These are phyloP conservation scores for Diarsia brunnea DNA, from an alignment of 2,888 invertebrate genomes.

Conservation along the genomic window DNA sequence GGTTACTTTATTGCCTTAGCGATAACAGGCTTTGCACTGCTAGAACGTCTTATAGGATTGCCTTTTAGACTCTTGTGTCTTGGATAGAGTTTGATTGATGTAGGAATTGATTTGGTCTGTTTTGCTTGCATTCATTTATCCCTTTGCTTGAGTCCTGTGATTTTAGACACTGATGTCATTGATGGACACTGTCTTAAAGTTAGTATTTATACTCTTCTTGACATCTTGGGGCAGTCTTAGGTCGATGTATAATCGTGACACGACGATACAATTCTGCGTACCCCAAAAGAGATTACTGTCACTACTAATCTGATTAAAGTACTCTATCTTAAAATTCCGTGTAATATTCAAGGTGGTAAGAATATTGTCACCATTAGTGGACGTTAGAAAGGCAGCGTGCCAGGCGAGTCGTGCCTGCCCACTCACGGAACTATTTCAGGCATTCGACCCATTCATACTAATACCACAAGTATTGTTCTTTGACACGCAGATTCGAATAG, in stretches of 20 bases:
- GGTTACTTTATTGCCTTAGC: constrained; percentile 38
- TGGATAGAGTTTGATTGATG: constrained; percentile 17
- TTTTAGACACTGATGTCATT: neutral
- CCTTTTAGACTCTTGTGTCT: neutral
- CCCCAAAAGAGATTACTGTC: constrained; percentile 14
- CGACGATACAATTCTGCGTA: neutral
- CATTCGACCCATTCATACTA: constrained; percentile 69
- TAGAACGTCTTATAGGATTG: constrained; percentile 12
- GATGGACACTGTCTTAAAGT: neutral
- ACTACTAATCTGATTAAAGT: constrained; percentile 35
- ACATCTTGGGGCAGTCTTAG: neutral
- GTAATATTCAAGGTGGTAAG: constrained; percentile 45
- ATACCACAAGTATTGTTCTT: constrained; percentile 63
- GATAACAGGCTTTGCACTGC: constrained; percentile 20
- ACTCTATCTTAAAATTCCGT: constrained; percentile 31
- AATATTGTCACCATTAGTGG: constrained; percentile 60
- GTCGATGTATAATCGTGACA: neutral
- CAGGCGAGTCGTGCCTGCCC: constrained; percentile 66
- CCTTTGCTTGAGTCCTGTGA: neutral
- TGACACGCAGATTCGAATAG: constrained; percentile 59
- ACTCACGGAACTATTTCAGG: constrained; percentile 74
- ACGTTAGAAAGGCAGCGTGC: constrained; percentile 61
- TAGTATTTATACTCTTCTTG: neutral
- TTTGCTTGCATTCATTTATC: neutral
- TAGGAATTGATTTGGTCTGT: neutral